Conservation (phyloP, 1,140 invertebrate genomes). For the Brevipalpus yothersi region DNA sequence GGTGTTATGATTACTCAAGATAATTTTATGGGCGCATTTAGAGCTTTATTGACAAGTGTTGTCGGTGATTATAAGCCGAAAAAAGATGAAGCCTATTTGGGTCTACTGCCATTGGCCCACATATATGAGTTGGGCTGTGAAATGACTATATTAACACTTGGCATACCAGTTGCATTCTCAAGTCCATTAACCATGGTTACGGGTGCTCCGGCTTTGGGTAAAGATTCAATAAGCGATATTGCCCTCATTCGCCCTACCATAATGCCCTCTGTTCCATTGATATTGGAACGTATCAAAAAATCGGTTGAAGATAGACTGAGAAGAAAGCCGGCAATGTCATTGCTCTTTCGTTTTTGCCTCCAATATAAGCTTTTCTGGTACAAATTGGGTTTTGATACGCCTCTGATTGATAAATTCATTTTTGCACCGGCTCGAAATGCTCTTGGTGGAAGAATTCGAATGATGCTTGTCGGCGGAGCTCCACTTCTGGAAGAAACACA, state of each 20-base stretch:
- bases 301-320: conserved; percentile 74
- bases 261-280: conserved; percentile 81
- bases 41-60: conserved; percentile 35
- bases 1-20: conserved; percentile 43
- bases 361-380: conserved; percentile 55
- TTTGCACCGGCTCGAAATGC: conserved; percentile 47
- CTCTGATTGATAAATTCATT: conserved; percentile 22
- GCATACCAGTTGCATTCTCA: conserved; percentile 80
- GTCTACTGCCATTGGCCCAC: conserved; percentile 55
- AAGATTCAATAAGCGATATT: conserved; percentile 54
- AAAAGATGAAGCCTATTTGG: conserved; percentile 35
- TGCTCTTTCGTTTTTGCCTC: conserved; percentile 71
- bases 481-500: conserved; percentile 82
- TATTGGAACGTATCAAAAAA: conserved; percentile 84
- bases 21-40: conserved; percentile 67
- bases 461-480: conserved; percentile 78
- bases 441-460: conserved; percentile 58
- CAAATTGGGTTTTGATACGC: conserved; percentile 21
- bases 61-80: neutral
- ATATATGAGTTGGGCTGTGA: conserved; percentile 19
- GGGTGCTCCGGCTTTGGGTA: conserved; percentile 33
- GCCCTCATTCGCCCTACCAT: conserved; percentile 68
- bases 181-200: conserved; percentile 32
- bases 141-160: conserved; percentile 29
- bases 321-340: conserved; percentile 36